phyloP scores from a whole-genome alignment of 2,888 invertebrate species.

The Agelastica alni region DNA sequence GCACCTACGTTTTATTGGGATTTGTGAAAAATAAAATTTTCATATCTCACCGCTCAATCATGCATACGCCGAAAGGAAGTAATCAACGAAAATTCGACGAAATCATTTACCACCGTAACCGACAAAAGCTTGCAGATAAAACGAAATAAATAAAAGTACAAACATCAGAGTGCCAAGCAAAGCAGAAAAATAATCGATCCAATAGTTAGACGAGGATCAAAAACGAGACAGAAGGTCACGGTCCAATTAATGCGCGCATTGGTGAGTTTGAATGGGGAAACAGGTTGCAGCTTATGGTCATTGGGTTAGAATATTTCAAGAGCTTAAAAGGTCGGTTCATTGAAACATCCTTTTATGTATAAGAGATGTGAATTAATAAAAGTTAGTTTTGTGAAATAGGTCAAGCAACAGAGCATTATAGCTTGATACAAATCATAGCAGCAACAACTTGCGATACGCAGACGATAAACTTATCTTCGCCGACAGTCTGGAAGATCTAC shows the following conservation, averaged over 20 bases:
- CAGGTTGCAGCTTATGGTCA: not conserved
- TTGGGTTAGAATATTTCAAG: not conserved
- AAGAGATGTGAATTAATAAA: too few relatives aligned
- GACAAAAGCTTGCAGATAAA: slow-evolving; percentile 2
- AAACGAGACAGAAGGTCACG: slow-evolving; percentile 2
- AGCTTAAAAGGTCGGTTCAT: too few relatives aligned
- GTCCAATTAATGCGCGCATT: not conserved
- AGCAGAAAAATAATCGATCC: slow-evolving; percentile 9
- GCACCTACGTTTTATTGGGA: too few relatives aligned
- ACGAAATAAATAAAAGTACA: slow-evolving; percentile 9
- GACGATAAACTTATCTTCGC: too few relatives aligned
- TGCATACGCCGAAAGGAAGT: not conserved
- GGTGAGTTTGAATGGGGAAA: not conserved
- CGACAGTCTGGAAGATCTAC: too few relatives aligned
- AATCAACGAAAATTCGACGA: slow-evolving; percentile 6
- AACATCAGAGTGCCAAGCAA: not conserved
- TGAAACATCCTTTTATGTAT: too few relatives aligned
- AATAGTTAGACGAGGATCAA: not conserved
- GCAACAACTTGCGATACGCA: too few relatives aligned
- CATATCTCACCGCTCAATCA: slow-evolving; percentile 6
- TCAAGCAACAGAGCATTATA: too few relatives aligned
- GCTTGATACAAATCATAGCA: too few relatives aligned
- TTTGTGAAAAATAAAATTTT: too few relatives aligned
- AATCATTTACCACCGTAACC: slow-evolving; percentile 2
- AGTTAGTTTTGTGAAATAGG: too few relatives aligned